A percentile compares a stretch with the other conserved stretches of the same genome.
Conservation (phyloP, 2,888 invertebrate species). For the Rhagophthalmus giganteus region DNA sequence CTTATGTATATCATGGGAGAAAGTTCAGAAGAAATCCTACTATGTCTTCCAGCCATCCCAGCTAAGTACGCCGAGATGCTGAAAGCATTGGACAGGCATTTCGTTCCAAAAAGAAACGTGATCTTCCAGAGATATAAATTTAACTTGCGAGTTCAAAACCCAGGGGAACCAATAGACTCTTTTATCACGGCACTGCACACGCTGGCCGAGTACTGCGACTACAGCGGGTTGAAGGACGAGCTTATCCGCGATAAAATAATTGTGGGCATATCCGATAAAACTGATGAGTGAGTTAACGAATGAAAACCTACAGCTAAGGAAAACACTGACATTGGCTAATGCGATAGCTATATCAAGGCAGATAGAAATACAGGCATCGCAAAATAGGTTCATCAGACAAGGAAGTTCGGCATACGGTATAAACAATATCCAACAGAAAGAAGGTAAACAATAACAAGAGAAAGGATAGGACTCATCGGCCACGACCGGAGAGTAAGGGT, state of each 20-base stretch:
- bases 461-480: background rate
- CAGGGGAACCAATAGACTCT: conserved; percentile 25
- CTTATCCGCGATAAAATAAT: conserved; percentile 41
- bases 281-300: too few relatives aligned
- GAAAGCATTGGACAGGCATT: conserved; percentile 25
- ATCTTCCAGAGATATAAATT: conserved; percentile 34
- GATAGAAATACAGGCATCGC: background rate
- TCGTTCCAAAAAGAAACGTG: conserved; percentile 32
- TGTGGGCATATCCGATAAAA: conserved; percentile 37
- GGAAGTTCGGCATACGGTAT: too few relatives aligned
- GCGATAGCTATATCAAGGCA: conserved; percentile 25
- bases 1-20: background rate
- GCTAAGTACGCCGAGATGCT: conserved; percentile 5
- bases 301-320: conserved; percentile 34
- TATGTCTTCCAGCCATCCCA: background rate
- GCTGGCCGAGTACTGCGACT: conserved; percentile 36
- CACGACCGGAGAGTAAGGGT: background rate
- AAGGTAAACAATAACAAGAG: background rate
- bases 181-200: conserved; percentile 37
- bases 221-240: conserved; percentile 34
- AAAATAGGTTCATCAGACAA: background rate
- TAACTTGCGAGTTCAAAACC: conserved; percentile 31
- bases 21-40: background rate
- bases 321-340: conserved; percentile 33
- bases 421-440: background rate